Percentiles rank a stretch among this genome's conserved stretches.
phyloP scores from a whole-genome alignment of 1,140 invertebrate genomes.

The Saccostrea echinata region DNA sequence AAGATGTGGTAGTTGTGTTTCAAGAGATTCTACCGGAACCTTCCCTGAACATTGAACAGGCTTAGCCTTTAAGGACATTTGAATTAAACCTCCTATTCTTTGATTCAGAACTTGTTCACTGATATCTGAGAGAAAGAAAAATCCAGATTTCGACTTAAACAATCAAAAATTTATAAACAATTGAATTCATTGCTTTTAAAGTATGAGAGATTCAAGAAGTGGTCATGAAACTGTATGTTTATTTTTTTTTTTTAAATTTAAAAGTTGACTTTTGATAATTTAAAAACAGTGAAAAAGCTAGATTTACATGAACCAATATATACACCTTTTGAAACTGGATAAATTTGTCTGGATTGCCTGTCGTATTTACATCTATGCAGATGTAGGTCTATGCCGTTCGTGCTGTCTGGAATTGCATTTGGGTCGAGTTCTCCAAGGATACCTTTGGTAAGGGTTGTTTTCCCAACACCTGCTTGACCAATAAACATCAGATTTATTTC shows the following conservation, averaged over 20 bases:
- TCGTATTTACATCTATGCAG: conserved; percentile 21
- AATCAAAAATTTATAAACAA: too few species aligned
- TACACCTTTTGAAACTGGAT: neutral
- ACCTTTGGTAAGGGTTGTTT: conserved; percentile 28
- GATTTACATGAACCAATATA: neutral
- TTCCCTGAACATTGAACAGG: neutral
- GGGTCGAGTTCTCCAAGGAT: conserved; percentile 27
- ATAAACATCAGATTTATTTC: conserved; percentile 38
- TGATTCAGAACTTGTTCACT: neutral
- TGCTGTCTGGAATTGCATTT: neutral
- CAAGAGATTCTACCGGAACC: neutral
- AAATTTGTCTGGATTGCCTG: conserved; percentile 28
- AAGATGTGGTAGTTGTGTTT: neutral
- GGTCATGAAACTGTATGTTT: too few species aligned
- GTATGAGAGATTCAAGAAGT: too few species aligned
- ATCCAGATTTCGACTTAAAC: too few species aligned
- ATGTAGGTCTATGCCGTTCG: conserved; percentile 33
- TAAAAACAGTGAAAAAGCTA: neutral
- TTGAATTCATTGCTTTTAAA: too few species aligned
- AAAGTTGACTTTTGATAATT: too few species aligned
- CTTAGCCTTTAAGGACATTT: neutral
- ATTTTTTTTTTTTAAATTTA: too few species aligned
- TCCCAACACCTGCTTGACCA: conserved; percentile 12
- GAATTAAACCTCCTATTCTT: neutral
- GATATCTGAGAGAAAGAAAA: neutral